Evolutionary conservation across 2,113 vertebrate genomes (phyloP).

Genomic region (Rhineura floridana): DNA sequence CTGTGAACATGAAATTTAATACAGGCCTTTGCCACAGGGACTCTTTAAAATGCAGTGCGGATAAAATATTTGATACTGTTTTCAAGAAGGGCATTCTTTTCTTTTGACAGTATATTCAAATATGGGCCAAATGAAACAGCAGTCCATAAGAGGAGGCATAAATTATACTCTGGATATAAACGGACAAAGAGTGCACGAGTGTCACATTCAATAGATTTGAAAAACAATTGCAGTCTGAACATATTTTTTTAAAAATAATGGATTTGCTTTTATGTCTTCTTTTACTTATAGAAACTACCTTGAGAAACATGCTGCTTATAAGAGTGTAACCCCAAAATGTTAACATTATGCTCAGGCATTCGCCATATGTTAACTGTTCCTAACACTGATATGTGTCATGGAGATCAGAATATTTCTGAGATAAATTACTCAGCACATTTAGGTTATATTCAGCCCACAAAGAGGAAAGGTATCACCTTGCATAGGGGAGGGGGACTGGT

Average conservation of each 20-base stretch:
- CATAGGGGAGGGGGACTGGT: not conserved
- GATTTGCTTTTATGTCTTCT: not conserved
- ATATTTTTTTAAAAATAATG: not conserved
- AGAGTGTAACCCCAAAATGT: not conserved
- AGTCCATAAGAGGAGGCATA: conserved; percentile 29
- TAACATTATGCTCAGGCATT: not conserved
- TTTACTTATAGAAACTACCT: not conserved
- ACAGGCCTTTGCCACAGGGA: conserved; percentile 48
- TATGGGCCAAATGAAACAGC: conserved; percentile 66
- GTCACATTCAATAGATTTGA: conserved; percentile 51
- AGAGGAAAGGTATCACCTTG: not conserved
- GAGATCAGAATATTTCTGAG: not conserved
- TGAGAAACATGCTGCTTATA: not conserved
- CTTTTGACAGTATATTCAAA: conserved; percentile 52
- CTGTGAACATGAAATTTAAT: conserved; percentile 72
- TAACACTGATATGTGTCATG: not conserved
- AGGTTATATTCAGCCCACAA: not conserved
- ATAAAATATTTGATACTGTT: conserved; percentile 48
- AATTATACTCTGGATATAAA: conserved; percentile 48
- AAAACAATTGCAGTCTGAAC: conserved; percentile 48
- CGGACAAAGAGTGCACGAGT: conserved; percentile 1
- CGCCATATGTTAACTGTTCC: not conserved
- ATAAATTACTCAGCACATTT: not conserved
- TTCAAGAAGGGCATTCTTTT: conserved; percentile 41
- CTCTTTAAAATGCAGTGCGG: conserved; percentile 43